phyloP scores from a whole-genome alignment of 1,140 invertebrate genomes.

The Cylas formicarius region DNA sequence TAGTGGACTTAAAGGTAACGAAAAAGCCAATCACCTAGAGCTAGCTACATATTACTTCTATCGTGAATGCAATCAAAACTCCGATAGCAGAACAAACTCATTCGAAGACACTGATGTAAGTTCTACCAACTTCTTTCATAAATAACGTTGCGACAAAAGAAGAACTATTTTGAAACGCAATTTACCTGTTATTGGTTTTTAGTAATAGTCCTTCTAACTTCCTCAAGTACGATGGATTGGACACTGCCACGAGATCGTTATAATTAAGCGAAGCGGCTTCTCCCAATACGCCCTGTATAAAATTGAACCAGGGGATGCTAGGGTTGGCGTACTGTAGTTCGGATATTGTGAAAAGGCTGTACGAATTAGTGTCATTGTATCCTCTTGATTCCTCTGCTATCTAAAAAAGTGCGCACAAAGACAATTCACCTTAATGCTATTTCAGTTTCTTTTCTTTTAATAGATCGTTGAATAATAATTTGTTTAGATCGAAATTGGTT shows the following conservation, averaged over 20 bases:
- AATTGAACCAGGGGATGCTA: slow-evolving; percentile 59
- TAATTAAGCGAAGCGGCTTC: slow-evolving; percentile 51
- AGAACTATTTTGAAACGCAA: no score
- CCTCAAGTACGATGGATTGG: slow-evolving; percentile 28
- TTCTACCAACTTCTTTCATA: no score
- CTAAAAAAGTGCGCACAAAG: slow-evolving; percentile 11
- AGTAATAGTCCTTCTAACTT: slow-evolving; percentile 21
- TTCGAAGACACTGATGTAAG: no score
- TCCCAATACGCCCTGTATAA: slow-evolving; percentile 68
- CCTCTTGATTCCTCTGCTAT: slow-evolving; percentile 20
- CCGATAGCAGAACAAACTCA: no score
- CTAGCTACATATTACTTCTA: no score
- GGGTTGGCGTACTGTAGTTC: slow-evolving; percentile 67
- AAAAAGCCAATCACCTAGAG: no score
- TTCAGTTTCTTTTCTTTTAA: no score
- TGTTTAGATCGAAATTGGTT: no score
- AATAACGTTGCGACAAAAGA: no score
- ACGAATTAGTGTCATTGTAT: slow-evolving; percentile 53
- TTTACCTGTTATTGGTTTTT: slow-evolving; percentile 26
- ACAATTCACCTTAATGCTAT: not conserved
- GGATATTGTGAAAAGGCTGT: slow-evolving; percentile 76
- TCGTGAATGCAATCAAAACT: no score
- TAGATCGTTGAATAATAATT: no score
- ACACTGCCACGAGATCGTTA: slow-evolving; percentile 70
- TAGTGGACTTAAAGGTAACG: no score